Percentiles rank a stretch among this genome's conserved stretches.
These are phyloP conservation scores for Polypterus senegalus DNA, from an alignment of 2,113 vertebrate species.

Conservation along the genomic window DNA sequence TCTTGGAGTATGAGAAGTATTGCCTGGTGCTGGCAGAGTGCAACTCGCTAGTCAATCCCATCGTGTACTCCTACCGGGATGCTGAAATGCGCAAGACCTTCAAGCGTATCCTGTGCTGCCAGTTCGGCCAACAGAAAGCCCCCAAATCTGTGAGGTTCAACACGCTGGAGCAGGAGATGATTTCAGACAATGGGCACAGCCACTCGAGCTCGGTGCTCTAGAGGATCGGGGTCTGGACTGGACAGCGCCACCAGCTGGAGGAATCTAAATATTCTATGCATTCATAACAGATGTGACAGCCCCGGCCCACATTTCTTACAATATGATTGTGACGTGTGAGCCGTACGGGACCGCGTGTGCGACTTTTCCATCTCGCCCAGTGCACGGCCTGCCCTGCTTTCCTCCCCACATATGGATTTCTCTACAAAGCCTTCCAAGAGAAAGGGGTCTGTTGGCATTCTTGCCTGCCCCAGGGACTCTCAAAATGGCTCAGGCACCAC, in stretches of 20 bases:
- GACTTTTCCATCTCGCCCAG: too few relatives aligned
- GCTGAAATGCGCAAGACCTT: conserved; percentile 76
- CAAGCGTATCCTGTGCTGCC: conserved; percentile 65
- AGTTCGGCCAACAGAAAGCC: conserved; percentile 31
- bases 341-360: too few relatives aligned
- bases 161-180: conserved; percentile 33
- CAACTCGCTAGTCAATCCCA: conserved; percentile 80
- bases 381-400: too few relatives aligned
- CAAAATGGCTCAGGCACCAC: too few relatives aligned
- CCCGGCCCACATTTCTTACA: background rate
- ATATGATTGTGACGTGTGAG: too few relatives aligned
- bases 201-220: conserved; percentile 44
- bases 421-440: background rate
- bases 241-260: background rate
- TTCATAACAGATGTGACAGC: background rate
- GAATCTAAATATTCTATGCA: too few relatives aligned
- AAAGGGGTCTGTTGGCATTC: background rate
- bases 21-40: conserved; percentile 75
- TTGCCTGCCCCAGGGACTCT: too few relatives aligned
- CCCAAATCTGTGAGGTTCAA: conserved; percentile 11
- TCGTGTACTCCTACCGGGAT: conserved; percentile 77
- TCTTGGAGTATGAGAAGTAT: conserved; percentile 70
- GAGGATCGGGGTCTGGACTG: background rate
- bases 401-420: too few relatives aligned
- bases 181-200: conserved; percentile 36